A percentile compares a stretch with the other conserved stretches of the same genome.
These are phyloP conservation scores for Reticulitermes lucifugus DNA, from an alignment of 2,888 invertebrate genomes.

Conservation along the genomic window DNA sequence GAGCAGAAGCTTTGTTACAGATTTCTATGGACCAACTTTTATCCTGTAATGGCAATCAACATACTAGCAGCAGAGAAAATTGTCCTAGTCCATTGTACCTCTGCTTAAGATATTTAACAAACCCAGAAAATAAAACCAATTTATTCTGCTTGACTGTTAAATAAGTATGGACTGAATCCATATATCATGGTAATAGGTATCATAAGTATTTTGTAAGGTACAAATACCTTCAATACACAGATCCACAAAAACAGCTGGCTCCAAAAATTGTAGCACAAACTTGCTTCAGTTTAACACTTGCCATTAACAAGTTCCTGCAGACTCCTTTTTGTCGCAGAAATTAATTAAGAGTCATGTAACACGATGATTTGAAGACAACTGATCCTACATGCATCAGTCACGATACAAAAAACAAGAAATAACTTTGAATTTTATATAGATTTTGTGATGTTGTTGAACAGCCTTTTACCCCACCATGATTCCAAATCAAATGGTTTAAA, in stretches of 20 bases:
- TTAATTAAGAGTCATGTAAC: neutral
- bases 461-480: conserved; percentile 90
- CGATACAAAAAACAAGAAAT: neutral
- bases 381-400: neutral
- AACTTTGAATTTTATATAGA: conserved; percentile 62
- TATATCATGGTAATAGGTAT: neutral
- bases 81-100: neutral
- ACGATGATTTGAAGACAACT: neutral
- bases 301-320: neutral
- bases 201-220: neutral
- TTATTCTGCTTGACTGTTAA: conserved; percentile 10
- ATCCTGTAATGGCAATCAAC: neutral
- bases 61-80: neutral
- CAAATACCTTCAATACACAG: neutral
- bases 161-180: neutral
- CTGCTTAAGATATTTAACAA: neutral
- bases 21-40: neutral
- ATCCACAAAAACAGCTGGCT: neutral
- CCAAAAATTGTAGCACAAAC: neutral
- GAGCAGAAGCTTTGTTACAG: neutral
- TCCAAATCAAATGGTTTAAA: conserved; percentile 93
- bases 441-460: conserved; percentile 87
- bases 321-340: neutral
- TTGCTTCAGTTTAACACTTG: neutral
- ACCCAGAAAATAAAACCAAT: neutral